Percentiles rank a stretch among this genome's conserved stretches.
Evolutionary conservation across 1,140 invertebrate species (phyloP).

Genomic region (Drosophila azteca): DNA sequence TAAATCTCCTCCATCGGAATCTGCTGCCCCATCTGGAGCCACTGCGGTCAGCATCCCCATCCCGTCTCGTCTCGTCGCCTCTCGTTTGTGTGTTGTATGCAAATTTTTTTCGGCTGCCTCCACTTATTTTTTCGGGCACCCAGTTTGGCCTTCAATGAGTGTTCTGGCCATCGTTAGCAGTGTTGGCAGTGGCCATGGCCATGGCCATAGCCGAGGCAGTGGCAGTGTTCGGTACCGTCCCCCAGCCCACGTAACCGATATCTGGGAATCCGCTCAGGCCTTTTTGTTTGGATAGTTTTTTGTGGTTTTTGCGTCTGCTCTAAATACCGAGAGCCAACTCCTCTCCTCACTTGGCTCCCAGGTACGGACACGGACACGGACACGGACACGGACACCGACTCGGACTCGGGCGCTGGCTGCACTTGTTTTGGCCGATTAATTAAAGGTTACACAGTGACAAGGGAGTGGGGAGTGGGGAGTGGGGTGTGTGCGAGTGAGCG

Average conservation of each 20-base stretch:
- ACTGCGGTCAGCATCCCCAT: constrained; percentile 45
- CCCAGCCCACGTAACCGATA: constrained; percentile 57
- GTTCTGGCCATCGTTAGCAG: constrained; percentile 55
- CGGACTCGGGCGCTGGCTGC: constrained; percentile 41
- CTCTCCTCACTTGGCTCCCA: constrained; percentile 12
- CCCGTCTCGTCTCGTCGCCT: background rate
- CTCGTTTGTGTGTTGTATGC: constrained; percentile 81
- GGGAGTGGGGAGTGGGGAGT: background rate
- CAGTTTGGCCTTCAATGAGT: constrained; percentile 50
- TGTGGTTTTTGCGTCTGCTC: constrained; percentile 42
- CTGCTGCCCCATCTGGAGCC: constrained; percentile 12
- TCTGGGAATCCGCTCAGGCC: constrained; percentile 48
- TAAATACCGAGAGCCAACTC: constrained; percentile 26
- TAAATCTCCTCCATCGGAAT: constrained; percentile 24
- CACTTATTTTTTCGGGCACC: constrained; percentile 50
- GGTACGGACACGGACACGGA: too few relatives aligned
- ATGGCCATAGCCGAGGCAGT: background rate
- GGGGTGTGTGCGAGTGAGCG: background rate
- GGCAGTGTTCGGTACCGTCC: background rate
- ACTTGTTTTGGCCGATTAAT: constrained; percentile 76
- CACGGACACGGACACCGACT: too few relatives aligned
- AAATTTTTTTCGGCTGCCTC: constrained; percentile 73
- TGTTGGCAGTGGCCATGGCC: too few relatives aligned
- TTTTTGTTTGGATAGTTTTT: constrained; percentile 43
- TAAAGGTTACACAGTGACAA: constrained; percentile 47